Evolutionary conservation across 2,888 invertebrate species (phyloP), one percentile per base, ranked within the genome.

Genomic region (Iphiclides podalirius): DNA sequence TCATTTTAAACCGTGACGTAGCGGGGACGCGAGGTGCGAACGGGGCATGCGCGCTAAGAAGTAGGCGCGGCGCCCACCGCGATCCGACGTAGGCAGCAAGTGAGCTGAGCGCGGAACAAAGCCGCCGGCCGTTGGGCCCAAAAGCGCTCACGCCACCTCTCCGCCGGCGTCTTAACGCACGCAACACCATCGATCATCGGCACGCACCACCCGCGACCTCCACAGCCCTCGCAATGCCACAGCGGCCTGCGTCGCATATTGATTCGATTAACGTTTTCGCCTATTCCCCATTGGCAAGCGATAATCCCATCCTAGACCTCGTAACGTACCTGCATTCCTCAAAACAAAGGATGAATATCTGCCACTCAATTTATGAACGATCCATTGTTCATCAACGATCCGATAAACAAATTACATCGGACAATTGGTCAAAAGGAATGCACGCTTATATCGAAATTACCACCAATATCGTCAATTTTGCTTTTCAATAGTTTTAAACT

Each of bases 161-260:
- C 70, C 66, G 63, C 66, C 62, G 58, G 57, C 61, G 60, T 48
- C 48, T 38, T 48, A 37, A 68, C 68, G 63, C 75, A 80, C 82
- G 81, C 80, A 72, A 78, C 60, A 70, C 66, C 78, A 81, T 79
- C 78, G 76, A 79, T 79, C 79, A 79, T 69, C 67, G 69, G 62
- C 83, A 84, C 80, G 83, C 81, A 78, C 53, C 81, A 78, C 53
- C 47, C 52, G 52, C 60, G 57, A 59, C 62, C 61, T 61, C 58
- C 52, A 55, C 53, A 49, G 70, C 74, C 72, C 70, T 75, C 66
- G 70, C 70, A 72, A 66, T 69, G 71, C 66, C 69, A 63, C 64
- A 63, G 66, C 64, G 62, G 66, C 72, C 70, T 67, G 69, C 67
- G 78, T 79, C 68, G 66, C 67, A 75, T 79, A 80, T 75, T 68